phyloP scores from a whole-genome alignment of 2,797 vertebrate genomes.

The Phrynocephalus vlangalii region DNA sequence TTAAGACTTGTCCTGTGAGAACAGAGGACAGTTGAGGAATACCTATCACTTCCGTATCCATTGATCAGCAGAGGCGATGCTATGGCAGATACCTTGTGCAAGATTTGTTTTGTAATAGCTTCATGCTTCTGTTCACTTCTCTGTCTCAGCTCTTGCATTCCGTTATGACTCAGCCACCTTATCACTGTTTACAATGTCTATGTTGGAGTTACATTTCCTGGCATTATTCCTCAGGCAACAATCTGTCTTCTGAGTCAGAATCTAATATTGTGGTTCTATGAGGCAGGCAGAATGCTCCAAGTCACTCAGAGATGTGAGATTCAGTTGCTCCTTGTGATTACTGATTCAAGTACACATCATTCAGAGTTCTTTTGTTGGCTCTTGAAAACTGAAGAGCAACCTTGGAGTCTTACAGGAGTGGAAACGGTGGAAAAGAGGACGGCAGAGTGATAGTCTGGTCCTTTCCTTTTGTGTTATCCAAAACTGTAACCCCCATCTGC shows the following conservation, averaged over 20 bases:
- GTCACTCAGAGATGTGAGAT: not conserved
- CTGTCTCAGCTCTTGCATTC: slow-evolving; percentile 42
- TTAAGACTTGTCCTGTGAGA: slow-evolving; percentile 3
- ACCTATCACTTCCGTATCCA: slow-evolving; percentile 16
- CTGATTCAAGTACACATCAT: not conserved
- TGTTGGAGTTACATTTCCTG: slow-evolving; percentile 39
- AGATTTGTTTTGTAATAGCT: slow-evolving; percentile 14
- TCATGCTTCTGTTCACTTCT: fast-evolving
- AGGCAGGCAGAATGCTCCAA: slow-evolving; percentile 37
- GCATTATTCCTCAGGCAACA: slow-evolving; percentile 52
- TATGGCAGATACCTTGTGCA: slow-evolving; percentile 32
- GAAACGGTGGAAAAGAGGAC: not conserved
- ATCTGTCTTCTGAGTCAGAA: slow-evolving; percentile 58
- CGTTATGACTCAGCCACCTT: slow-evolving; percentile 47
- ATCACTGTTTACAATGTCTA: slow-evolving; percentile 19
- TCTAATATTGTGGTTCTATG: slow-evolving; percentile 6
- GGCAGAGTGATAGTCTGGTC: not conserved
- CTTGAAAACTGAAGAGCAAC: not conserved
- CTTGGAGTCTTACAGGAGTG: not conserved
- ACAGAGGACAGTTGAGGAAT: slow-evolving; percentile 33
- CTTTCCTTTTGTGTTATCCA: not conserved
- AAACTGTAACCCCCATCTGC: not conserved
- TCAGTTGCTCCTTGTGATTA: not conserved
- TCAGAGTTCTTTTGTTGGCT: not conserved
- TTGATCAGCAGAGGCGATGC: slow-evolving; percentile 38